phyloP scores from a whole-genome alignment of 2,797 vertebrate species.

The Intellagama lesueurii region DNA sequence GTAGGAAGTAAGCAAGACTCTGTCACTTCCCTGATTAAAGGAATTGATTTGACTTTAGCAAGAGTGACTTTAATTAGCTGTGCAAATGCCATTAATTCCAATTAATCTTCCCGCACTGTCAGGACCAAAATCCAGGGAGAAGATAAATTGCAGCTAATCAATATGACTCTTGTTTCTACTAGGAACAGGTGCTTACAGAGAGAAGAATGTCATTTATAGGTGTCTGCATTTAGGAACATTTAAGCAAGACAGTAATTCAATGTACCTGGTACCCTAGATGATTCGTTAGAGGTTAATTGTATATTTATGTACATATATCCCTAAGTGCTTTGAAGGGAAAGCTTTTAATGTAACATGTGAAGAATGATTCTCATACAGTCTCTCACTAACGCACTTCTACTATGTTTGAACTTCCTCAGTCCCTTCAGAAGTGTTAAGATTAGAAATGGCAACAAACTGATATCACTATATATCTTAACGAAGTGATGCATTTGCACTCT shows the following conservation, averaged over 20 bases:
- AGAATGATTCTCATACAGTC: conserved; percentile 54
- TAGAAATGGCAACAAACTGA: conserved; percentile 12
- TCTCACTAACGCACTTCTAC: conserved; percentile 17
- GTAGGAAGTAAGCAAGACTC: conserved; percentile 70
- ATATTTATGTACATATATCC: conserved; percentile 32
- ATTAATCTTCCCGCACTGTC: conserved; percentile 80
- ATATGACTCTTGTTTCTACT: conserved; percentile 77
- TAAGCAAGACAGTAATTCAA: conserved; percentile 78
- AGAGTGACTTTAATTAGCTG: conserved; percentile 83
- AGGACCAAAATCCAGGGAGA: conserved; percentile 76
- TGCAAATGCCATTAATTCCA: conserved; percentile 82
- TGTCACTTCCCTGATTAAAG: conserved; percentile 79
- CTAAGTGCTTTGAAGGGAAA: conserved; percentile 68
- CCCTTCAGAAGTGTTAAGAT: conserved; percentile 1
- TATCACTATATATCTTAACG: conserved; percentile 21
- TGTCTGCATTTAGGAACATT: conserved; percentile 72
- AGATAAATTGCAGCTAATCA: conserved; percentile 81
- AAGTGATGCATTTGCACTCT: conserved; percentile 3
- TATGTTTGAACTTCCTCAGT: conserved; percentile 3
- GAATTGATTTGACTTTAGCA: conserved; percentile 79
- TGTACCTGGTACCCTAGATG: conserved; percentile 52
- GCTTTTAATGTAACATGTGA: conserved; percentile 55
- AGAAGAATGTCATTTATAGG: conserved; percentile 72
- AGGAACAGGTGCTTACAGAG: conserved; percentile 70
- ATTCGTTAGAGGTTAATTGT: conserved; percentile 67